Percentiles rank a stretch among this genome's conserved stretches.
Conservation (phyloP, 2,888 invertebrate species). For the Himalopsyche kuldschensis region DNA sequence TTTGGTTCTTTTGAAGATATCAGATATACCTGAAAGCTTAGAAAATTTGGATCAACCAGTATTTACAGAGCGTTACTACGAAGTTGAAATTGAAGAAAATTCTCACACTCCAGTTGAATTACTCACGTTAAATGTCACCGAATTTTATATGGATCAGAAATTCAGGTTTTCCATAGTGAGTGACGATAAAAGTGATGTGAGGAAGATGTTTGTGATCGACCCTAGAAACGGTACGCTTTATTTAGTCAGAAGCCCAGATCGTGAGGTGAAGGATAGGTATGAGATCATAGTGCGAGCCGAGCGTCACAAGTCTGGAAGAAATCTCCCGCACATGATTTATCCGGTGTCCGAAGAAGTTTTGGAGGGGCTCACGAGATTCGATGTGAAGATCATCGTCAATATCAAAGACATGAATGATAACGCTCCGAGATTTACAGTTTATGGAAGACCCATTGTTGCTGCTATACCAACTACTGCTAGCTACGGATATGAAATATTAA, state of each 20-base stretch:
- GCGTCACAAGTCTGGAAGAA: slow-evolving; percentile 64
- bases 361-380: slow-evolving; percentile 72
- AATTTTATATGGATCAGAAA: slow-evolving; percentile 65
- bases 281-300: slow-evolving; percentile 59
- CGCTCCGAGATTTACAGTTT: slow-evolving; percentile 73
- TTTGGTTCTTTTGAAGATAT: slow-evolving; percentile 67
- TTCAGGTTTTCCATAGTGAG: slow-evolving; percentile 67
- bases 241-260: slow-evolving; percentile 72
- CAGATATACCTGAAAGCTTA: slow-evolving; percentile 65
- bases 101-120: slow-evolving; percentile 73
- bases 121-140: slow-evolving; percentile 75
- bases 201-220: slow-evolving; percentile 72
- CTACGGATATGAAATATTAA: slow-evolving; percentile 80
- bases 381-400: slow-evolving; percentile 76
- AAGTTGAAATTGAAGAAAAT: slow-evolving; percentile 82
- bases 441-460: slow-evolving; percentile 77
- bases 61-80: slow-evolving; percentile 74
- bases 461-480: slow-evolving; percentile 80
- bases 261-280: slow-evolving; percentile 70
- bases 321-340: slow-evolving; percentile 74
- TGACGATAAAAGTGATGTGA: slow-evolving; percentile 62
- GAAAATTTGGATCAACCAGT: slow-evolving; percentile 56
- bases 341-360: slow-evolving; percentile 74
- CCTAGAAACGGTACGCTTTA: slow-evolving; percentile 75
- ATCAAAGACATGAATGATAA: slow-evolving; percentile 85